Evolutionary conservation across 2,113 vertebrate genomes (phyloP).

Genomic region (Dryoscopus gambensis): DNA sequence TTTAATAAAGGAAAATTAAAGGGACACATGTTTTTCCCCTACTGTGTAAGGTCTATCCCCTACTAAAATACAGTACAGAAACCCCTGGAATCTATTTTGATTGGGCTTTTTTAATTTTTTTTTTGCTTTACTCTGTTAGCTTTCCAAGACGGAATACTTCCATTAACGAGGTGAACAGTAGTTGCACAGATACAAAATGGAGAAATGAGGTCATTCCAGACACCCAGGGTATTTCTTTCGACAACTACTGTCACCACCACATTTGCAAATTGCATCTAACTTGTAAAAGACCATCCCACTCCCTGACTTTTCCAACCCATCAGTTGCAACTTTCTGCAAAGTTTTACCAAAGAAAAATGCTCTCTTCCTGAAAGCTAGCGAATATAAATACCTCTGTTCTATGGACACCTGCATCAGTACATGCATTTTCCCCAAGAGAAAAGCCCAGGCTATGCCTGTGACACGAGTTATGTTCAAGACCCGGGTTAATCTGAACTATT

Average conservation of each 20-base stretch:
- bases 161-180: not conserved
- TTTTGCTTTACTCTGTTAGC: not conserved
- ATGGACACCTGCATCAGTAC: rapidly evolving
- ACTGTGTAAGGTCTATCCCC: not conserved
- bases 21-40: rapidly evolving
- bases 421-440: not conserved
- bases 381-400: not conserved
- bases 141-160: not conserved
- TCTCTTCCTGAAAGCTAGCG: not conserved
- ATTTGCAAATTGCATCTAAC: not conserved
- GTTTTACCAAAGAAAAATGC: not conserved
- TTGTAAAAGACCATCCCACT: not conserved
- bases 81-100: not conserved
- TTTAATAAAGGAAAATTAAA: not conserved
- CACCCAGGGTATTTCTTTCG: not conserved
- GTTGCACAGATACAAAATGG: not conserved
- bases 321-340: not conserved
- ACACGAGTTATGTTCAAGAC: not conserved
- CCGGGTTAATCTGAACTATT: not conserved
- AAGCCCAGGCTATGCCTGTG: not conserved
- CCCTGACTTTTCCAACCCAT: not conserved
- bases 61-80: not conserved
- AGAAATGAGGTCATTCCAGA: not conserved
- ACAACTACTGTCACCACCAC: not conserved
- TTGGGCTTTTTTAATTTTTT: rapidly evolving